Percentiles rank a stretch among this genome's conserved stretches.
phyloP scores from a whole-genome alignment of 2,797 vertebrate genomes.

The Falco peregrinus region DNA sequence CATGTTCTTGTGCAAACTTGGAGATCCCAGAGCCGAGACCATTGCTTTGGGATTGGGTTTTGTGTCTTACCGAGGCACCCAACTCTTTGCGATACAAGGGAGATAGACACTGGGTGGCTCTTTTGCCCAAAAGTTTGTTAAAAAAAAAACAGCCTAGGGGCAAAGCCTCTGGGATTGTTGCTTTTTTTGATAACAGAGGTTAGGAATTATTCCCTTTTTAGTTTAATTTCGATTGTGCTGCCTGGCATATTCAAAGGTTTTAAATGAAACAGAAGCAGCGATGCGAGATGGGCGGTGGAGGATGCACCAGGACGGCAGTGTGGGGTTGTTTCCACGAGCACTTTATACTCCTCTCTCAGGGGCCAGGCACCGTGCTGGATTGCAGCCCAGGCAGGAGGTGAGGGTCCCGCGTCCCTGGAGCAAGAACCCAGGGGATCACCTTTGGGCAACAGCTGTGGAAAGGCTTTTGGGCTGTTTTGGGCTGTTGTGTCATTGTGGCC shows the following conservation, averaged over 20 bases:
- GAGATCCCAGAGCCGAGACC: neutral
- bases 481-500: neutral
- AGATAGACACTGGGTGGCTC: neutral
- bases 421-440: neutral
- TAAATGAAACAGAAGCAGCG: neutral
- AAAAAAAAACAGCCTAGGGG: neutral
- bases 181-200: neutral
- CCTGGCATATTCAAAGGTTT: neutral
- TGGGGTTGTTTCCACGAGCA: neutral
- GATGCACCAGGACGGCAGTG: neutral
- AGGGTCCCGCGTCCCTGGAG: neutral
- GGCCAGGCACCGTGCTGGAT: neutral
- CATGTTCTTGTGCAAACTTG: neutral
- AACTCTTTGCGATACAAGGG: neutral
- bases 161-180: neutral
- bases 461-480: neutral
- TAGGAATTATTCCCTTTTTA: neutral
- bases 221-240: slow-evolving; percentile 2
- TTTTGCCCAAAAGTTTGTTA: neutral
- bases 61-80: neutral
- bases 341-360: slow-evolving; percentile 45
- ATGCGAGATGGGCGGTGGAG: neutral
- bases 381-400: neutral
- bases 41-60: neutral
- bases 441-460: neutral